Conservation (phyloP, 1,140 invertebrate genomes). For the Myzus persicae region DNA sequence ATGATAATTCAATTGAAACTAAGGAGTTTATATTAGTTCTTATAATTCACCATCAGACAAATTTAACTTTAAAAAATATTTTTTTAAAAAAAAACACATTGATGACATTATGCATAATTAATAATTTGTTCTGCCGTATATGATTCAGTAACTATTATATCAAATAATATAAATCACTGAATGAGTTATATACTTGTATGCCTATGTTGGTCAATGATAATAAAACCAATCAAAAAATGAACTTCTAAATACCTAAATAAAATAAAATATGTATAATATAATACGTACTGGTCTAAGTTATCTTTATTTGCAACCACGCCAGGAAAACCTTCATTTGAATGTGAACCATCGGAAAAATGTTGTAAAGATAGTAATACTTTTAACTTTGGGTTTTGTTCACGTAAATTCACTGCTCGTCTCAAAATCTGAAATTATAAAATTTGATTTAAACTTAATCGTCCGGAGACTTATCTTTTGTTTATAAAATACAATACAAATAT, state of each 20-base stretch:
- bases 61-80: not conserved
- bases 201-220: too few relatives aligned
- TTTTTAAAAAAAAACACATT: too few relatives aligned
- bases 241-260: not conserved
- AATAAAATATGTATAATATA: slow-evolving; percentile 65
- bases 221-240: not conserved
- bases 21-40: too few relatives aligned
- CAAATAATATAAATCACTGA: too few relatives aligned
- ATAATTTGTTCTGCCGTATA: too few relatives aligned
- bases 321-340: slow-evolving; percentile 45
- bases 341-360: slow-evolving; percentile 49
- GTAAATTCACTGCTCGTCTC: slow-evolving; percentile 44
- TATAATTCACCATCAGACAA: not conserved
- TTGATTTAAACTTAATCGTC: not conserved
- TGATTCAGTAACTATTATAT: too few relatives aligned
- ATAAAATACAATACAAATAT: slow-evolving; percentile 4
- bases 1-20: not conserved
- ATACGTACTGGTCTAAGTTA: slow-evolving; percentile 66
- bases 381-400: not conserved
- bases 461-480: not conserved
- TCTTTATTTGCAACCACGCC: slow-evolving; percentile 60
- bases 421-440: slow-evolving; percentile 43
- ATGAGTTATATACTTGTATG: too few relatives aligned
- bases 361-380: slow-evolving; percentile 40
- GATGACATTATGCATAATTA: too few relatives aligned